Conservation (phyloP, 1,140 invertebrate genomes). For the Zaprionus tsacasi region DNA sequence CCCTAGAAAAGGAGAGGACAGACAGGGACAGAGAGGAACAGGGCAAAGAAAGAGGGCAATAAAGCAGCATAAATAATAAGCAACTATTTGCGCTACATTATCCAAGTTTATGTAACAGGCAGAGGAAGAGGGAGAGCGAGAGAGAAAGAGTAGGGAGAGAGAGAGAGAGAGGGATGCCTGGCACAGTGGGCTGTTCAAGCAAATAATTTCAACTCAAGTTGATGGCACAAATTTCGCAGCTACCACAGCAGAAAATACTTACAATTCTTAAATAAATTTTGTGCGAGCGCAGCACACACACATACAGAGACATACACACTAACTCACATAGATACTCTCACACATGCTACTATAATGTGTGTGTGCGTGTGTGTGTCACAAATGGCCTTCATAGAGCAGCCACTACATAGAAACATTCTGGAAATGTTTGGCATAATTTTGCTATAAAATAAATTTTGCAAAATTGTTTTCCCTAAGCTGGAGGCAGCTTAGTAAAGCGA, state of each 20-base stretch:
- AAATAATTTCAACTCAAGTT: constrained; percentile 79
- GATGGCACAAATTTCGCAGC: constrained; percentile 67
- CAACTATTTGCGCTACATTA: constrained; percentile 82
- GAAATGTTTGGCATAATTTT: constrained; percentile 83
- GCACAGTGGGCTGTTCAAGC: constrained; percentile 48
- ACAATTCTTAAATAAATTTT: constrained; percentile 81
- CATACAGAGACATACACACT: constrained; percentile 7
- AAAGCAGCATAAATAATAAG: constrained; percentile 78
- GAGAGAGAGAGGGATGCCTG: not conserved
- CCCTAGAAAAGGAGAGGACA: constrained; percentile 8
- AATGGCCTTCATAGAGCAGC: constrained; percentile 52
- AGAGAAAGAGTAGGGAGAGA: too few species aligned
- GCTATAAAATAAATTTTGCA: constrained; percentile 83
- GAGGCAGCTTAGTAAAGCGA: constrained; percentile 70
- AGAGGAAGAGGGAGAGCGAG: constrained; percentile 5
- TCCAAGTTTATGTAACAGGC: constrained; percentile 76
- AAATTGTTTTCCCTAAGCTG: constrained; percentile 82
- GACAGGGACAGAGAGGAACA: not conserved
- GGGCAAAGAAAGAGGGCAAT: constrained; percentile 37
- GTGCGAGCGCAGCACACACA: constrained; percentile 46
- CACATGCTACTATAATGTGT: constrained; percentile 17
- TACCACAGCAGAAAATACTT: constrained; percentile 73
- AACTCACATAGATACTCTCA: constrained; percentile 16
- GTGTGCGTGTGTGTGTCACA: constrained; percentile 38
- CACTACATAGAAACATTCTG: constrained; percentile 81